Percentiles rank a stretch among this genome's conserved stretches.
phyloP scores from a whole-genome alignment of 2,888 invertebrate genomes.

The Baronia brevicornis region DNA sequence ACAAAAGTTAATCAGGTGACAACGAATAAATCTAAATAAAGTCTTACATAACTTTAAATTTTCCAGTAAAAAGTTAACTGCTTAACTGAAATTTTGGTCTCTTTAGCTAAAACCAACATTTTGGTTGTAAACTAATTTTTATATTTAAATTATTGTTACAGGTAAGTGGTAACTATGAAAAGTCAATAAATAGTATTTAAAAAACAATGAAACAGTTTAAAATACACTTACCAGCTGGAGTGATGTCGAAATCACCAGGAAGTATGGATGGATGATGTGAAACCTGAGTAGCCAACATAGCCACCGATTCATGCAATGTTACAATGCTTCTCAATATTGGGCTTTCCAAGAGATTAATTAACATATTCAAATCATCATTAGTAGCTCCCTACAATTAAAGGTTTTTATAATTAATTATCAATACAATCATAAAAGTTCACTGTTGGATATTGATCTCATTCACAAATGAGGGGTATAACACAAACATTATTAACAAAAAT shows the following conservation, averaged over 20 bases:
- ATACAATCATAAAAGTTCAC: too few species aligned
- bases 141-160: too few species aligned
- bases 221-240: slow-evolving; percentile 77
- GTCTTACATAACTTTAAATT: too few species aligned
- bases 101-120: too few species aligned
- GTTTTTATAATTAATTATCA: background rate
- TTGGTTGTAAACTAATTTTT: too few species aligned
- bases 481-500: slow-evolving; percentile 5
- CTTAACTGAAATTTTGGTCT: too few species aligned
- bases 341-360: slow-evolving; percentile 90
- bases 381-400: slow-evolving; percentile 59
- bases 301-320: slow-evolving; percentile 92
- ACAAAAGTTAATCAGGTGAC: too few species aligned
- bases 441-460: too few species aligned
- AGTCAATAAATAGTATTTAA: background rate
- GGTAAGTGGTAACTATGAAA: background rate
- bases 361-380: slow-evolving; percentile 86
- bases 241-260: slow-evolving; percentile 95
- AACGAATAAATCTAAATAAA: too few species aligned
- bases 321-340: slow-evolving; percentile 94
- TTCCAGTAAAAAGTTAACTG: too few species aligned
- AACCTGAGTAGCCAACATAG: slow-evolving; percentile 89
- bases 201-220: background rate
- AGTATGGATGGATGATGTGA: slow-evolving; percentile 94
- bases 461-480: too few species aligned